A percentile compares a stretch with the other conserved stretches of the same genome.
These are phyloP conservation scores for Peromyscus aztecus DNA, from an alignment of 2,797 vertebrate genomes.

Conservation along the genomic window DNA sequence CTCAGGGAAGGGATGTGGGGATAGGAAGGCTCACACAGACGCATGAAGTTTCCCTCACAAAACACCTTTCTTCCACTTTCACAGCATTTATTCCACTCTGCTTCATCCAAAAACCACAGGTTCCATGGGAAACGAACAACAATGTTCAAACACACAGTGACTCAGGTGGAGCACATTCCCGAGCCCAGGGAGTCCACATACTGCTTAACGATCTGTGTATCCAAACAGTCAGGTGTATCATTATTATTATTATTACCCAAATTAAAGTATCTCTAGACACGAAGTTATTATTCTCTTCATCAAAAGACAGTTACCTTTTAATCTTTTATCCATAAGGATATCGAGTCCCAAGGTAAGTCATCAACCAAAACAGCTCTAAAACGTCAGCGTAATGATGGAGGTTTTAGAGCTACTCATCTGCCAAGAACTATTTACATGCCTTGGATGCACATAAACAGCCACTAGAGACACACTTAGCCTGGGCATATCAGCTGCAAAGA, in stretches of 20 bases:
- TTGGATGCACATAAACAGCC: slow-evolving; percentile 54
- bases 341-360: slow-evolving; percentile 52
- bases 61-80: not conserved
- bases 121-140: slow-evolving; percentile 16
- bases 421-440: slow-evolving; percentile 38
- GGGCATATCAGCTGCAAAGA: not conserved
- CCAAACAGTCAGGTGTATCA: slow-evolving; percentile 5
- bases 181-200: not conserved
- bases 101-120: not conserved
- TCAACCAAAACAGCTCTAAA: slow-evolving; percentile 61
- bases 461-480: slow-evolving; percentile 18
- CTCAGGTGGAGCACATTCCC: not conserved
- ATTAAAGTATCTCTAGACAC: slow-evolving; percentile 44
- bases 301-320: slow-evolving; percentile 33
- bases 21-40: not conserved
- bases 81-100: not conserved
- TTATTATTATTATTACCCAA: not conserved
- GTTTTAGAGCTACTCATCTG: not conserved
- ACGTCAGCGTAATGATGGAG: not conserved
- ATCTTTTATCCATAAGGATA: slow-evolving; percentile 47
- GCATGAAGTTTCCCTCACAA: not conserved
- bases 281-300: slow-evolving; percentile 50
- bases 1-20: not conserved
- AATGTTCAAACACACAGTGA: not conserved
- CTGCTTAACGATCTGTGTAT: not conserved